Evolutionary conservation across 2,113 vertebrate genomes (phyloP).

Genomic region (Melierax canorus): DNA sequence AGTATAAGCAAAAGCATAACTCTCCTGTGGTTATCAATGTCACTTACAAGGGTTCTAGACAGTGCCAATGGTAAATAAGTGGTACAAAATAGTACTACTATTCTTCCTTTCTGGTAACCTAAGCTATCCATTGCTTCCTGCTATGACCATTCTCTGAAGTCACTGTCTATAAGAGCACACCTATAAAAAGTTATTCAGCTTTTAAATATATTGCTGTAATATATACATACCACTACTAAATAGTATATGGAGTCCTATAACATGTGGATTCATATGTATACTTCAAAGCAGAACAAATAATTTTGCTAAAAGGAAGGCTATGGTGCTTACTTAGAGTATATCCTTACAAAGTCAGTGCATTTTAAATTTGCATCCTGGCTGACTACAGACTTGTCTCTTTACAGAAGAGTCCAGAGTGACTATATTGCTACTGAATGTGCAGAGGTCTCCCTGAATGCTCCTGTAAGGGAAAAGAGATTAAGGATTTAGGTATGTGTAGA

Average conservation of each 20-base stretch:
- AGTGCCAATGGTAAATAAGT: not conserved
- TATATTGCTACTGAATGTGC: not conserved
- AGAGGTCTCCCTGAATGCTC: not conserved
- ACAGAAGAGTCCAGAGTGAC: not conserved
- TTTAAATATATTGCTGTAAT: not conserved
- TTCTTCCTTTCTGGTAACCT: not conserved
- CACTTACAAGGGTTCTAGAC: not conserved
- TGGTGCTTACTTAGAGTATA: not conserved
- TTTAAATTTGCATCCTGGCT: not conserved
- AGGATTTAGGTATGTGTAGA: not conserved
- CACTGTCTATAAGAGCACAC: not conserved
- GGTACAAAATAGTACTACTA: not conserved
- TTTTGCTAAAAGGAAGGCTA: not conserved
- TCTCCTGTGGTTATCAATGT: not conserved
- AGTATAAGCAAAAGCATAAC: not conserved
- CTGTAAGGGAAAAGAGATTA: not conserved
- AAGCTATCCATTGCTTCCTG: not conserved
- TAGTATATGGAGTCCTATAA: not conserved
- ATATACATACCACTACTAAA: not conserved
- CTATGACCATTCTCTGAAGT: not conserved
- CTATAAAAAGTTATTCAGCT: not conserved
- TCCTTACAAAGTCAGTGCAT: not conserved
- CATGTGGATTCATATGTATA: fast-evolving
- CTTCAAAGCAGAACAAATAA: not conserved
- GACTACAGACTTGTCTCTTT: not conserved